phyloP scores from a whole-genome alignment of 2,113 vertebrate genomes.

The Chaenogobius annularis region DNA sequence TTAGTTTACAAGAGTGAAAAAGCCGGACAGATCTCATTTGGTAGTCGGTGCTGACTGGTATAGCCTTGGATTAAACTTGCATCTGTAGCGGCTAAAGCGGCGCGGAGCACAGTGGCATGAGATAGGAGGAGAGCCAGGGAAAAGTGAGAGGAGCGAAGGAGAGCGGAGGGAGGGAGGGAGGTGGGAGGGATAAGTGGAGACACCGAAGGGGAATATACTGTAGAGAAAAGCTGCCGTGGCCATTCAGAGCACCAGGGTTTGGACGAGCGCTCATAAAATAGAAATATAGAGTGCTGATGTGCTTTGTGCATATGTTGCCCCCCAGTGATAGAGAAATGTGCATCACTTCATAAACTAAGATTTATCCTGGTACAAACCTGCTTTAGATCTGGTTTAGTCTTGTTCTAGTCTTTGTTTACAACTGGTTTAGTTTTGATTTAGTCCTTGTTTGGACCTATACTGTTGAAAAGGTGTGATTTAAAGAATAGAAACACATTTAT shows the following conservation, averaged over 20 bases:
- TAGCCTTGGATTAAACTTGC: conserved; percentile 69
- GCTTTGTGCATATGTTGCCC: conserved; percentile 18
- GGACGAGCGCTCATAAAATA: conserved; percentile 39
- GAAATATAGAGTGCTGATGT: background rate
- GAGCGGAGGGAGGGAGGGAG: conserved; percentile 29
- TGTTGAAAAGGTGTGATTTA: too few species aligned
- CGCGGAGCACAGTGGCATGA: conserved; percentile 46
- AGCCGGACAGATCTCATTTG: conserved; percentile 34
- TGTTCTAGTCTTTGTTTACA: too few species aligned
- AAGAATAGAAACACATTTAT: too few species aligned
- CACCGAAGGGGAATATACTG: conserved; percentile 49
- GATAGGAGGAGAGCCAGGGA: conserved; percentile 41
- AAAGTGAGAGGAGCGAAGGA: conserved; percentile 8
- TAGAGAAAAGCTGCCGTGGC: conserved; percentile 45
- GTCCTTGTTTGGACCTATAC: background rate
- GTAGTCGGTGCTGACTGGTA: conserved; percentile 43
- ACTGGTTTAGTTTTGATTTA: background rate
- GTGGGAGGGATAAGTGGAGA: conserved; percentile 66
- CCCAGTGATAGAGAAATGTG: conserved; percentile 26
- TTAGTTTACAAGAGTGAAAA: conserved; percentile 32
- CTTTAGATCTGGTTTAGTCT: background rate
- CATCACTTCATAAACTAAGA: conserved; percentile 7
- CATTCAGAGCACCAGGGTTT: conserved; percentile 52
- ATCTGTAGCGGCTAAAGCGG: conserved; percentile 61
- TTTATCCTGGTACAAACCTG: background rate